Percentiles rank a stretch among this genome's conserved stretches.
Evolutionary conservation across 2,888 invertebrate genomes (phyloP).

Genomic region (Atherix ibis): DNA sequence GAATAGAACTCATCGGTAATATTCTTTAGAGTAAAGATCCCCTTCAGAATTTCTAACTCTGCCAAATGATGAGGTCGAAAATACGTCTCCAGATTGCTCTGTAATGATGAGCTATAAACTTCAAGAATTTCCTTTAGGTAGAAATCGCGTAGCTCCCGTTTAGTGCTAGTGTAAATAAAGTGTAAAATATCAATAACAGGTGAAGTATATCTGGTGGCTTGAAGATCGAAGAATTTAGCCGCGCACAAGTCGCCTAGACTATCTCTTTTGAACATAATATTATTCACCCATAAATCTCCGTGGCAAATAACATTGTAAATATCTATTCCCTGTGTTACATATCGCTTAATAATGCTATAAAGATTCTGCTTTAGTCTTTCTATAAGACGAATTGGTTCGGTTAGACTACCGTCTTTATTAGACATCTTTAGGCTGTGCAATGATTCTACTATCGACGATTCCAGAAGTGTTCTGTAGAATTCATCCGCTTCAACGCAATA

Average conservation of each 20-base stretch:
- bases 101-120: conserved; percentile 20
- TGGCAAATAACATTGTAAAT: conserved; percentile 25
- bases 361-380: conserved; percentile 19
- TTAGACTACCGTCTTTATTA: conserved; percentile 22
- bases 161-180: conserved; percentile 29
- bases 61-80: conserved; percentile 6
- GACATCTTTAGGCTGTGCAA: conserved; percentile 21
- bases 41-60: conserved; percentile 15
- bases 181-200: conserved; percentile 29
- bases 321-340: conserved; percentile 15
- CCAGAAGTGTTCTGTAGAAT: conserved; percentile 22
- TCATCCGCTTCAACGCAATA: conserved; percentile 24
- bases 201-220: conserved; percentile 27
- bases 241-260: conserved; percentile 9
- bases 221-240: conserved; percentile 28
- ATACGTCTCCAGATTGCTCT: conserved; percentile 15
- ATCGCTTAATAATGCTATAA: conserved; percentile 18
- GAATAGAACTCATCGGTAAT: conserved; percentile 22
- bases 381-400: conserved; percentile 21
- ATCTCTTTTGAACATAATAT: conserved; percentile 24
- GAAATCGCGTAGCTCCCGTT: conserved; percentile 20
- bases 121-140: conserved; percentile 21
- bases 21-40: conserved; percentile 20
- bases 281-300: conserved; percentile 30
- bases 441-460: conserved; percentile 24